phyloP scores from a whole-genome alignment of 2,888 invertebrate genomes.

The Andrena dorsata region DNA sequence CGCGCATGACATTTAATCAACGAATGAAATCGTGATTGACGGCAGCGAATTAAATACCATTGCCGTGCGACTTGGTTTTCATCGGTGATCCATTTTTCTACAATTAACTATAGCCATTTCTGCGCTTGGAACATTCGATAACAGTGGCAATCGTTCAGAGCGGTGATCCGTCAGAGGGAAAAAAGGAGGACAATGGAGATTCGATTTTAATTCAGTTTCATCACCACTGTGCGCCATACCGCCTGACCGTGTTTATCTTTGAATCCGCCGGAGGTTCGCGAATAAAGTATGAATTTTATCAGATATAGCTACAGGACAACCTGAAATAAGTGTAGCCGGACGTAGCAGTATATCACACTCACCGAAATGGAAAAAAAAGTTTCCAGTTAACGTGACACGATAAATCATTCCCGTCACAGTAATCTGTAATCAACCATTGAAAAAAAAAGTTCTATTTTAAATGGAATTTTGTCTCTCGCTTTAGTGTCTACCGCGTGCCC shows the following conservation, averaged over 20 bases:
- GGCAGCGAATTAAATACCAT: constrained; percentile 9
- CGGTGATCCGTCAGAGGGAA: background rate
- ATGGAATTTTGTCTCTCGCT: too few species aligned
- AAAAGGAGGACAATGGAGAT: constrained; percentile 5
- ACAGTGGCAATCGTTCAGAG: constrained; percentile 4
- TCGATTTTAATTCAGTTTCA: constrained; percentile 28
- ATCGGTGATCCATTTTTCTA: constrained; percentile 18
- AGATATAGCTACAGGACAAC: background rate
- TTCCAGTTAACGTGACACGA: too few species aligned
- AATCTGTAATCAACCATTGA: too few species aligned
- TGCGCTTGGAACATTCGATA: constrained; percentile 23
- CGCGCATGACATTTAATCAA: constrained; percentile 30
- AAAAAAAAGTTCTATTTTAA: too few species aligned
- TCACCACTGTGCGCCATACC: constrained; percentile 11
- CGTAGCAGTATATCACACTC: too few species aligned
- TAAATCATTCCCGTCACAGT: too few species aligned
- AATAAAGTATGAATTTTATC: background rate
- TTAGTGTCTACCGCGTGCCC: too few species aligned
- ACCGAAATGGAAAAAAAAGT: too few species aligned
- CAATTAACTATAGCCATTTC: constrained; percentile 9
- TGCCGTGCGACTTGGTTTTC: constrained; percentile 7
- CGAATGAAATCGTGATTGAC: constrained; percentile 36
- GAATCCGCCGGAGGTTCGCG: background rate
- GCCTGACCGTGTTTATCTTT: background rate
- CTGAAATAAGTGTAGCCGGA: background rate